Conservation (phyloP, 2,797 vertebrate genomes). For the Periparus ater region DNA sequence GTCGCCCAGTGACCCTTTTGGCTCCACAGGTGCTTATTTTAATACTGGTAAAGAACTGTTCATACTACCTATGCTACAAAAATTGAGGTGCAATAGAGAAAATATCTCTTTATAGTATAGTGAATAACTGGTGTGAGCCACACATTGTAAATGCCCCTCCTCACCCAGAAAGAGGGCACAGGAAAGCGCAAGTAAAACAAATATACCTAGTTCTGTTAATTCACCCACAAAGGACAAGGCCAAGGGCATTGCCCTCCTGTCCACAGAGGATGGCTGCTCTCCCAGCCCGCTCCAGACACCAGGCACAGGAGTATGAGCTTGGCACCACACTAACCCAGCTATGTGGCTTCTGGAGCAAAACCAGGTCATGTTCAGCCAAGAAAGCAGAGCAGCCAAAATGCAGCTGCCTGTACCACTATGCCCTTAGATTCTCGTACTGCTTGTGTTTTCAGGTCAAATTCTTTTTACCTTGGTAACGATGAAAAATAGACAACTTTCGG, state of each 20-base stretch:
- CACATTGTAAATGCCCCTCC: neutral
- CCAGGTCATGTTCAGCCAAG: conserved; percentile 10
- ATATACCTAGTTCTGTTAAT: neutral
- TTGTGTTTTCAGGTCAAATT: neutral
- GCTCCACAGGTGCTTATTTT: neutral
- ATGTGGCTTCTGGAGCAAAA: conserved; percentile 46
- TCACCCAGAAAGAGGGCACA: neutral
- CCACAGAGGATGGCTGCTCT: neutral
- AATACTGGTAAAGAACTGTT: neutral
- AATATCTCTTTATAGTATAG: neutral
- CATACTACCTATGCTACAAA: neutral
- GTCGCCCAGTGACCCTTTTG: neutral
- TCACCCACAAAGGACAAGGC: neutral
- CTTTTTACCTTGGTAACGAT: conserved; percentile 2
- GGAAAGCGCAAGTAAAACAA: neutral
- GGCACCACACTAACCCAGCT: neutral
- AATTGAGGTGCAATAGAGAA: neutral
- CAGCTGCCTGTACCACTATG: conserved; percentile 3
- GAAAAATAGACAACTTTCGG: neutral
- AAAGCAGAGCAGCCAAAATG: conserved; percentile 23
- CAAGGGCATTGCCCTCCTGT: neutral
- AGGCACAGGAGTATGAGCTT: neutral
- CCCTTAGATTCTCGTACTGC: neutral
- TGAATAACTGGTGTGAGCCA: neutral
- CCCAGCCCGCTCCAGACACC: neutral